These are phyloP conservation scores for Motacilla tschutschensis DNA, from an alignment of 2,113 vertebrate genomes.

Conservation along the genomic window DNA sequence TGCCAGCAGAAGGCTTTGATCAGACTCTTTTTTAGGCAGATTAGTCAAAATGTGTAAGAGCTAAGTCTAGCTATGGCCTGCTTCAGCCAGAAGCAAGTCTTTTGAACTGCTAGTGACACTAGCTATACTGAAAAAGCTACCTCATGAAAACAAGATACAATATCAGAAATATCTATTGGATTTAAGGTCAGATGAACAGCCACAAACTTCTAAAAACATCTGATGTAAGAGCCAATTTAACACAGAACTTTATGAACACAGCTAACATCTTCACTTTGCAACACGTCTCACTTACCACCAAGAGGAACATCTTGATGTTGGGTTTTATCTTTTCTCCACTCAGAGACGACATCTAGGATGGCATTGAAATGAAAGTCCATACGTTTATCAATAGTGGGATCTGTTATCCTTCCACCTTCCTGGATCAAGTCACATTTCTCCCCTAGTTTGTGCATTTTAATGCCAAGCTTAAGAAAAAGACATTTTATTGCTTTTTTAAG, in stretches of 20 bases:
- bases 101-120: not conserved
- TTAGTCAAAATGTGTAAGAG: not conserved
- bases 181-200: not conserved
- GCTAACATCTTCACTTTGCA: not conserved
- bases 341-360: slow-evolving; percentile 95
- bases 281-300: slow-evolving; percentile 80
- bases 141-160: not conserved
- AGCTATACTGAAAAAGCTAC: not conserved
- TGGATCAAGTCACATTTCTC: slow-evolving; percentile 95
- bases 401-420: slow-evolving; percentile 90
- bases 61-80: not conserved
- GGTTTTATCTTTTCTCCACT: slow-evolving; percentile 97
- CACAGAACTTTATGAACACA: not conserved
- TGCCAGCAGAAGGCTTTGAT: not conserved
- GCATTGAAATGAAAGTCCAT: slow-evolving; percentile 99
- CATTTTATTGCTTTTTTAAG: slow-evolving; percentile 59
- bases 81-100: not conserved
- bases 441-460: slow-evolving; percentile 93
- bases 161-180: not conserved
- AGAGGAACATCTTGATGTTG: slow-evolving; percentile 91
- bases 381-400: slow-evolving; percentile 93
- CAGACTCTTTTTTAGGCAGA: not conserved
- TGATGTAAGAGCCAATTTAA: not conserved
- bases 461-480: slow-evolving; percentile 83
- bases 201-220: not conserved